These are phyloP conservation scores for Montifringilla adamsi DNA, from an alignment of 2,113 vertebrate genomes.

Conservation along the genomic window DNA sequence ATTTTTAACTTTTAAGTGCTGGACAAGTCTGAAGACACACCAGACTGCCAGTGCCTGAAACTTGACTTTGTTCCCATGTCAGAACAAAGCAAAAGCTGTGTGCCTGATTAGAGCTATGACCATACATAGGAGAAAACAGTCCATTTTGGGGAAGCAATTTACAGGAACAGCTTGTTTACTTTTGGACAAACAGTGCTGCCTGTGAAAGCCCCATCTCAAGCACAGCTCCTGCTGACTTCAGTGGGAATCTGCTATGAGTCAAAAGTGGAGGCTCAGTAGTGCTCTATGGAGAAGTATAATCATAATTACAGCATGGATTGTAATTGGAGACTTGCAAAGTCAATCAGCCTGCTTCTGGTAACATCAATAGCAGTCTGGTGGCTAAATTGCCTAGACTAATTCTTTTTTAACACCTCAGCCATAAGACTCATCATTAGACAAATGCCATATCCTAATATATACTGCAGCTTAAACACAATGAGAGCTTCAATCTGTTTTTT, in stretches of 20 bases:
- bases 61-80: not conserved
- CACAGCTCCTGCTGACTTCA: slow-evolving; percentile 46
- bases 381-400: slow-evolving; percentile 47
- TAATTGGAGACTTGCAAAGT: slow-evolving; percentile 42
- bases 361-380: slow-evolving; percentile 9
- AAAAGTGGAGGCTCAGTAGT: slow-evolving; percentile 38
- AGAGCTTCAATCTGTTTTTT: slow-evolving; percentile 59
- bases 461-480: slow-evolving; percentile 54
- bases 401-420: slow-evolving; percentile 55
- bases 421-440: slow-evolving; percentile 57
- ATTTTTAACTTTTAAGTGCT: not conserved
- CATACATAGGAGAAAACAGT: not conserved
- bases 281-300: not conserved
- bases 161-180: slow-evolving; percentile 44
- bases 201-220: not conserved
- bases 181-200: not conserved
- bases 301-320: not conserved
- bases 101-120: not conserved
- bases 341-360: slow-evolving; percentile 42
- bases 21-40: not conserved
- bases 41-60: not conserved
- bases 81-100: not conserved
- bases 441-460: slow-evolving; percentile 55
- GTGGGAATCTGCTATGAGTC: slow-evolving; percentile 39
- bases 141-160: not conserved